Base-by-base conservation (phyloP, 2,888 invertebrate species). In the Ormyrus labotus region DNA sequence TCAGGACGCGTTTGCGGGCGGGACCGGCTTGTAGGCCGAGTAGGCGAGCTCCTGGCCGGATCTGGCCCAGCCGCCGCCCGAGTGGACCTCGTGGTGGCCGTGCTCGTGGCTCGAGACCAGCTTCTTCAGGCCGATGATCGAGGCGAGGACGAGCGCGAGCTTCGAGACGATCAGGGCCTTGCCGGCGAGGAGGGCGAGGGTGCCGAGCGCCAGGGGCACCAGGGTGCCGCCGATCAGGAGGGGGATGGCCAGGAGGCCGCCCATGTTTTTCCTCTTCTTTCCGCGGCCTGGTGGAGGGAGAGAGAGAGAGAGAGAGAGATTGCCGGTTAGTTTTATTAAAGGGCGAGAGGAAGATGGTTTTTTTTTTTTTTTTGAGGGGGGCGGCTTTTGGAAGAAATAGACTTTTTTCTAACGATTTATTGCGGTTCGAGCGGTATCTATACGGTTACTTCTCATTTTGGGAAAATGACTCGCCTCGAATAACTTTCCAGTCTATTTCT, bases 121-220 rank as follows among this genome's bases (percentile, higher is more conserved):
- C 87, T 96, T 96, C 92, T 96, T 96, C 90, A 97, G 92, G 4
- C 96, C 96, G 84, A 96, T 96, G 86, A 96, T 96, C 84, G 95
- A 95, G 80, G 96, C 96, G 70, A 96, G 91, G 0, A 96, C 96
- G 74, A 96, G 91, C 0, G 96, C 96, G 84, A 96, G 91, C 88
- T 96, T 96, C 83, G 96, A 96, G 68, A 96, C 95, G 85, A 96
- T 96, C 83, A 96, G 91, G 61, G 96, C 96, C 90, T 97, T 97
- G 84, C 96, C 96, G 63, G 96, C 96, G 76, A 96, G 90, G 71
- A 97, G 92, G 34, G 96, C 96, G 48, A 97, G 90, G 8, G 96
- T 96, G 80, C 96, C 96, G 81, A 96, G 94, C 3, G 96, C 96
- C 73, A 97, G 91, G 6, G 96, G 96, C 61, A 96, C 94, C 89